phyloP scores from a whole-genome alignment of 1,140 invertebrate species.

The Capitella teleta region DNA sequence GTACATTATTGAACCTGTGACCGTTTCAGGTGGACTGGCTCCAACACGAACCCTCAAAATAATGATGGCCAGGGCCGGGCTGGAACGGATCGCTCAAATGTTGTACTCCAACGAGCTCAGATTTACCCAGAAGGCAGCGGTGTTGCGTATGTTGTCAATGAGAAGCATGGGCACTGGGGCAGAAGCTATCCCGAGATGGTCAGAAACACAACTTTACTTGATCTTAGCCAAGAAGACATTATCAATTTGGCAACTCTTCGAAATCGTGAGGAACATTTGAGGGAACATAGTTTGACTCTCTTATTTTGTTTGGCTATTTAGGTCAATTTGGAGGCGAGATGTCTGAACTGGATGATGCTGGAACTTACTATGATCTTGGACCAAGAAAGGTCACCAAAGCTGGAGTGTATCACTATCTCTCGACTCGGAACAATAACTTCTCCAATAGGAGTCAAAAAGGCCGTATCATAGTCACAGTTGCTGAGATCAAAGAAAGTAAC shows the following conservation, averaged over 20 bases:
- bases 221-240: conserved; percentile 19
- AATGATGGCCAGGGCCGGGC: conserved; percentile 38
- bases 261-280: conserved; percentile 23
- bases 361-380: conserved; percentile 38
- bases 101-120: conserved; percentile 24
- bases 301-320: no score
- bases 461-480: conserved; percentile 13
- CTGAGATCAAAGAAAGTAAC: conserved; percentile 12
- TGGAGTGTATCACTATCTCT: conserved; percentile 33
- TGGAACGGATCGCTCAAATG: conserved; percentile 35
- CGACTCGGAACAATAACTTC: conserved; percentile 41
- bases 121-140: conserved; percentile 27
- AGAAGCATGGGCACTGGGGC: conserved; percentile 30
- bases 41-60: conserved; percentile 32
- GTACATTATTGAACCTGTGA: no score
- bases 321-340: conserved; percentile 31
- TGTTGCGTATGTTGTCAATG: conserved; percentile 13
- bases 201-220: conserved; percentile 24
- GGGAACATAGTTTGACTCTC: no score
- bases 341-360: conserved; percentile 35
- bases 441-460: conserved; percentile 40
- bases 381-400: conserved; percentile 20
- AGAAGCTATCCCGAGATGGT: conserved; percentile 27
- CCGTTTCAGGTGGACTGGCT: conserved; percentile 41
- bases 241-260: conserved; percentile 25